These are phyloP conservation scores for Amblyjoppa proteus DNA, from an alignment of 2,888 invertebrate genomes.

Conservation along the genomic window DNA sequence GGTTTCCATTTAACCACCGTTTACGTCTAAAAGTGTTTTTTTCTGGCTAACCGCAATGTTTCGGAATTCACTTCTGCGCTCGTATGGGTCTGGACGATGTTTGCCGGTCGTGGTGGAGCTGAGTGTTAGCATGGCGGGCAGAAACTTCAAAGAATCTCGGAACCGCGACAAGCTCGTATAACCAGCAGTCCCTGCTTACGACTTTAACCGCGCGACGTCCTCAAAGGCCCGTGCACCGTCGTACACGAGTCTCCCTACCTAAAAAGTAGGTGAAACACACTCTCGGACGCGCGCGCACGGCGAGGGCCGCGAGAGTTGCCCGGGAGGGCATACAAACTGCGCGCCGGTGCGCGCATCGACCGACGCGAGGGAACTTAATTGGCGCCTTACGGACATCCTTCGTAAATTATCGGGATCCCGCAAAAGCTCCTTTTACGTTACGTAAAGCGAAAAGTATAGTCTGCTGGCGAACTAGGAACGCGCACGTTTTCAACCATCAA, in stretches of 20 bases:
- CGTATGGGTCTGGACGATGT: background rate
- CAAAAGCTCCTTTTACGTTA: slow-evolving; percentile 70
- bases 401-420: slow-evolving; percentile 76
- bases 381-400: slow-evolving; percentile 75
- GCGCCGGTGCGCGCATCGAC: slow-evolving; percentile 14
- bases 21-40: slow-evolving; percentile 12
- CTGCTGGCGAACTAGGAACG: background rate
- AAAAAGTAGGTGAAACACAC: slow-evolving; percentile 74
- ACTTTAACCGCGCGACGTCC: slow-evolving; percentile 27
- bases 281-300: background rate
- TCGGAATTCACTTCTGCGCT: background rate
- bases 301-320: slow-evolving; percentile 12
- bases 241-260: slow-evolving; percentile 22
- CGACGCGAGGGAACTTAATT: slow-evolving; percentile 76
- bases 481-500: slow-evolving; percentile 1
- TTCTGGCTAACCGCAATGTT: slow-evolving; percentile 9
- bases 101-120: slow-evolving; percentile 15
- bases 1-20: background rate
- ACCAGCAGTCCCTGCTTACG: slow-evolving; percentile 25
- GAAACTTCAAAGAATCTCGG: slow-evolving; percentile 32
- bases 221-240: slow-evolving; percentile 34
- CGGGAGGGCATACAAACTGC: slow-evolving; percentile 21
- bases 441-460: background rate
- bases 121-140: slow-evolving; percentile 27
- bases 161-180: slow-evolving; percentile 46